A percentile compares a stretch with the other conserved stretches of the same genome.
Evolutionary conservation across 2,888 invertebrate genomes (phyloP).

Genomic region (Diplolepis rosae): DNA sequence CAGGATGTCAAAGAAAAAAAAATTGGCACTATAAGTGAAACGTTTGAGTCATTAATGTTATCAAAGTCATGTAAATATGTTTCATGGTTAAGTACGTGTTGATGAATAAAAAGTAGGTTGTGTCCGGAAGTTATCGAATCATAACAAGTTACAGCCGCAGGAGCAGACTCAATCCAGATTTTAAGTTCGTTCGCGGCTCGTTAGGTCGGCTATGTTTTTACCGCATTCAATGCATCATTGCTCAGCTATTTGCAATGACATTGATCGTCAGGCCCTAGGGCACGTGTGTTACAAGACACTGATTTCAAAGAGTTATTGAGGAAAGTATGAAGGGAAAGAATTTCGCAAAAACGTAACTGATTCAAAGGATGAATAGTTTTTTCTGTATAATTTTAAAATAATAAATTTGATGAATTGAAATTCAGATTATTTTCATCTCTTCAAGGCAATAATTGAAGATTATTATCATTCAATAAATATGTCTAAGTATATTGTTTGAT

Average conservation of each 20-base stretch:
- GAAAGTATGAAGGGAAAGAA: background rate
- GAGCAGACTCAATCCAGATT: constrained; percentile 54
- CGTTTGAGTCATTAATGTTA: background rate
- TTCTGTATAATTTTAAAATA: background rate
- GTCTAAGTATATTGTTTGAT: no score
- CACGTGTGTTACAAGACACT: constrained; percentile 31
- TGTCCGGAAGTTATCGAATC: constrained; percentile 55
- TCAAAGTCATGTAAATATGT: background rate
- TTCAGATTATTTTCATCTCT: no score
- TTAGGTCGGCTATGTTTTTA: constrained; percentile 57
- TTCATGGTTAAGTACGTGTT: background rate
- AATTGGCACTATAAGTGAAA: background rate
- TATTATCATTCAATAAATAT: no score
- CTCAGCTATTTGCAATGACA: constrained; percentile 51
- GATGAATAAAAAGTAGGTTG: constrained; percentile 38
- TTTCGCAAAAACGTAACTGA: background rate
- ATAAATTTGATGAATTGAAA: no score
- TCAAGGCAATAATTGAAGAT: no score
- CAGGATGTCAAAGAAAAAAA: background rate
- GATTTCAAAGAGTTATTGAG: constrained; percentile 11
- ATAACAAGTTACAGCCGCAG: constrained; percentile 49
- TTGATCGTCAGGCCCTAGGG: constrained; percentile 48
- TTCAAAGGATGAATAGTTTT: background rate
- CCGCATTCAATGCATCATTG: constrained; percentile 59
- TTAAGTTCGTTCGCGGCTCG: constrained; percentile 60